These are phyloP conservation scores for Saimiri boliviensis DNA, from an alignment of 2,113 vertebrate genomes.

Conservation along the genomic window DNA sequence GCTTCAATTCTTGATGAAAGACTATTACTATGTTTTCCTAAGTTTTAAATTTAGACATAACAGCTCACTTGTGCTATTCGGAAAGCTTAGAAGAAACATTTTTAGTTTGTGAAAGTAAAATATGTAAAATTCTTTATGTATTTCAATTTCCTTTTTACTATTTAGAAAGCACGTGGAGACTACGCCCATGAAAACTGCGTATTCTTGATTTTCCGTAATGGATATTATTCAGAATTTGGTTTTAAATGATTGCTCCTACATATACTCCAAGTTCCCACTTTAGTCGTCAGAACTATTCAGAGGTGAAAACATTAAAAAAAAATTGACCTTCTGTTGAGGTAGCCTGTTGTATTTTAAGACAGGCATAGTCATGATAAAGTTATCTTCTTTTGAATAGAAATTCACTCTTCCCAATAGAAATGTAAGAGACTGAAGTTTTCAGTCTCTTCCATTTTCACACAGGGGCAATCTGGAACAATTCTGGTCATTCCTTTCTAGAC, in stretches of 20 bases:
- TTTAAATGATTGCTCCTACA: conserved; percentile 61
- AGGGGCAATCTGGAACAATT: background rate
- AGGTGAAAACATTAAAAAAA: conserved; percentile 1
- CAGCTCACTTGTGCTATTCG: conserved; percentile 46
- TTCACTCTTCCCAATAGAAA: too few relatives aligned
- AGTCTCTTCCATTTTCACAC: background rate
- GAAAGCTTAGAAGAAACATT: conserved; percentile 38
- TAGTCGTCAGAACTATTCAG: conserved; percentile 41
- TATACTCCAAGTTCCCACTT: conserved; percentile 25
- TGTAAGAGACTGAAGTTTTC: too few relatives aligned
- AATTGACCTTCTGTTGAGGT: conserved; percentile 21
- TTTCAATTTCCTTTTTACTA: conserved; percentile 64
- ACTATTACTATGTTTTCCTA: background rate
- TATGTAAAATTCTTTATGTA: conserved; percentile 64
- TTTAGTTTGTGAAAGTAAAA: conserved; percentile 48
- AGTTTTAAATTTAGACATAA: conserved; percentile 56
- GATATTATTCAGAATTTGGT: conserved; percentile 55
- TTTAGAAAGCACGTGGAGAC: conserved; percentile 52
- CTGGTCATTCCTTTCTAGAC: background rate
- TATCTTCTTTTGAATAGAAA: conserved; percentile 31
- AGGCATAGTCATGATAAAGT: background rate
- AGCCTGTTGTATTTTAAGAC: conserved; percentile 13
- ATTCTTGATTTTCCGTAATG: conserved; percentile 56
- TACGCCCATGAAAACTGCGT: conserved; percentile 35
- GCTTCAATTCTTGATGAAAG: conserved; percentile 6